These are phyloP conservation scores for Eretmocerus hayati DNA, from an alignment of 2,888 invertebrate species.

Conservation along the genomic window DNA sequence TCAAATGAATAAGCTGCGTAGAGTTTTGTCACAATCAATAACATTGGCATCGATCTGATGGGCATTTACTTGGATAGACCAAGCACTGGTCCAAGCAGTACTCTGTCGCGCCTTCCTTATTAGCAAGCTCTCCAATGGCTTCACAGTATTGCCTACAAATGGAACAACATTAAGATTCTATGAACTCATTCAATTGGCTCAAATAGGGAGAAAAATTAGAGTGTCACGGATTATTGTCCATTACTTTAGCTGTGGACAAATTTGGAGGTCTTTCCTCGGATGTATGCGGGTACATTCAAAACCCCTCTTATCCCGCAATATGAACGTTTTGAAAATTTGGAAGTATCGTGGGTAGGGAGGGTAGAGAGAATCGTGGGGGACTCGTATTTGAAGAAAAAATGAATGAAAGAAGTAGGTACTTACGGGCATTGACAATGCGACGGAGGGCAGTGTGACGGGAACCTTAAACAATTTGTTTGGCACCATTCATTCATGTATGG, in stretches of 20 bases:
- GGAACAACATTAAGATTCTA: slow-evolving; percentile 3
- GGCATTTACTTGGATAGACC: slow-evolving; percentile 65
- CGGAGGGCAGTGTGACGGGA: slow-evolving; percentile 78
- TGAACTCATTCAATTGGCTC: too few species aligned
- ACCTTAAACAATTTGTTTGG: slow-evolving; percentile 75
- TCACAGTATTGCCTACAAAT: slow-evolving; percentile 68
- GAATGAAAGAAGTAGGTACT: too few species aligned
- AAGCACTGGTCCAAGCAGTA: slow-evolving; percentile 84
- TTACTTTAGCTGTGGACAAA: too few species aligned
- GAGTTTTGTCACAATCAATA: slow-evolving; percentile 52
- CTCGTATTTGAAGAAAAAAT: background rate
- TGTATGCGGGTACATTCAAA: too few species aligned
- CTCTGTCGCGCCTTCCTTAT: slow-evolving; percentile 68
- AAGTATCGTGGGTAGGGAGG: too few species aligned
- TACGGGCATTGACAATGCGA: slow-evolving; percentile 75
- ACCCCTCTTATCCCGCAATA: too few species aligned
- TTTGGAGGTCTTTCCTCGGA: too few species aligned
- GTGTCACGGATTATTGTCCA: too few species aligned
- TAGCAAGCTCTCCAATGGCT: slow-evolving; percentile 69
- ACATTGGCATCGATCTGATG: slow-evolving; percentile 65
- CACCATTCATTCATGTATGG: slow-evolving; percentile 81
- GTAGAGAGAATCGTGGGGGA: too few species aligned
- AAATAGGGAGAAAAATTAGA: too few species aligned
- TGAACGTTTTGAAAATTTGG: too few species aligned
- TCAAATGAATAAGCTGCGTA: too few species aligned